These are phyloP conservation scores for Ciconia stormi DNA, from an alignment of 2,113 vertebrate genomes.

Conservation along the genomic window DNA sequence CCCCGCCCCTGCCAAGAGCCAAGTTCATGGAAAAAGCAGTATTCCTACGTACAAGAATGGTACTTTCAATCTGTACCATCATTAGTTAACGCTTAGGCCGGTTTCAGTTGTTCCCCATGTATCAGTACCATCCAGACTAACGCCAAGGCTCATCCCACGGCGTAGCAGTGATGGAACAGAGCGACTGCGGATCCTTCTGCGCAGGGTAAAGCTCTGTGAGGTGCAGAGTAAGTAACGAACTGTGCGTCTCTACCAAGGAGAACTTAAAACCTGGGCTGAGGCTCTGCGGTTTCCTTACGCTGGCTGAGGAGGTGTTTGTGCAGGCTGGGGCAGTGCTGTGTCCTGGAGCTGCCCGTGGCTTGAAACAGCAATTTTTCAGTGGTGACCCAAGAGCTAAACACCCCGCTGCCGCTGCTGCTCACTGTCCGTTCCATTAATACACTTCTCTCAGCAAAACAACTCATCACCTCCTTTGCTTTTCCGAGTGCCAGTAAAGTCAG, in stretches of 20 bases:
- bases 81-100: neutral
- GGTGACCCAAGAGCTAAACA: neutral
- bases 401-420: neutral
- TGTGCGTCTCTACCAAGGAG: rapidly evolving
- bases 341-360: neutral
- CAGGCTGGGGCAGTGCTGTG: rapidly evolving
- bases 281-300: rapidly evolving
- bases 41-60: neutral
- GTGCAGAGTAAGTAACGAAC: neutral
- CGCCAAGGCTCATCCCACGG: rapidly evolving
- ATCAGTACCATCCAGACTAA: neutral
- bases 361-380: neutral
- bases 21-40: neutral
- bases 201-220: neutral
- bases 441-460: neutral
- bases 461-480: neutral
- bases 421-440: neutral
- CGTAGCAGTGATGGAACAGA: neutral
- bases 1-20: no score
- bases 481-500: neutral
- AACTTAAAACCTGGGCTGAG: neutral
- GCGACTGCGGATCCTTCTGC: neutral
- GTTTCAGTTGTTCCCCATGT: neutral
- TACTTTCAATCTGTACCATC: neutral
- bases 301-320: rapidly evolving